Percentiles rank a stretch among this genome's conserved stretches.
Conservation (phyloP, 2,113 vertebrate species). For the Oreochromis spilurus region DNA sequence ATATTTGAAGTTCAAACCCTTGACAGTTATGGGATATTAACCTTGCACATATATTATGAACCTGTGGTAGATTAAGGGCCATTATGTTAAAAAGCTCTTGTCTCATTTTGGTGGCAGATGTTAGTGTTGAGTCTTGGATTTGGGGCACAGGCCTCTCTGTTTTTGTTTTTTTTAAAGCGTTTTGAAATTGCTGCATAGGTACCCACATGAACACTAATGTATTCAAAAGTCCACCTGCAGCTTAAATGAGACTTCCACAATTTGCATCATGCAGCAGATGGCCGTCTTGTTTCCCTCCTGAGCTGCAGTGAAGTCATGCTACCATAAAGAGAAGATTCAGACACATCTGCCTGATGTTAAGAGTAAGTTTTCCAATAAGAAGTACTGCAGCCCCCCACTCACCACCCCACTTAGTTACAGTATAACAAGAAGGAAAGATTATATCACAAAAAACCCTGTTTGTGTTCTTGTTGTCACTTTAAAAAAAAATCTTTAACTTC, state of each 20-base stretch:
- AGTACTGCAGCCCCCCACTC: neutral
- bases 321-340: neutral
- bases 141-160: neutral
- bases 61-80: neutral
- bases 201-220: neutral
- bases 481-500: neutral
- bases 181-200: neutral
- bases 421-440: neutral
- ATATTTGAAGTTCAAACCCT: neutral
- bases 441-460: accelerated
- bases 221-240: neutral
- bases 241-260: neutral
- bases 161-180: accelerated
- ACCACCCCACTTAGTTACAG: neutral
- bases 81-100: neutral
- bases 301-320: neutral
- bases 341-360: neutral
- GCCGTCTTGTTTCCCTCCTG: neutral
- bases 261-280: neutral
- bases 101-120: neutral
- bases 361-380: neutral
- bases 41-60: neutral
- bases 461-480: neutral
- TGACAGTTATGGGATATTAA: neutral
- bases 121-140: neutral